Evolutionary conservation across 1,140 invertebrate genomes (phyloP).

Genomic region (Bombus pascuorum): DNA sequence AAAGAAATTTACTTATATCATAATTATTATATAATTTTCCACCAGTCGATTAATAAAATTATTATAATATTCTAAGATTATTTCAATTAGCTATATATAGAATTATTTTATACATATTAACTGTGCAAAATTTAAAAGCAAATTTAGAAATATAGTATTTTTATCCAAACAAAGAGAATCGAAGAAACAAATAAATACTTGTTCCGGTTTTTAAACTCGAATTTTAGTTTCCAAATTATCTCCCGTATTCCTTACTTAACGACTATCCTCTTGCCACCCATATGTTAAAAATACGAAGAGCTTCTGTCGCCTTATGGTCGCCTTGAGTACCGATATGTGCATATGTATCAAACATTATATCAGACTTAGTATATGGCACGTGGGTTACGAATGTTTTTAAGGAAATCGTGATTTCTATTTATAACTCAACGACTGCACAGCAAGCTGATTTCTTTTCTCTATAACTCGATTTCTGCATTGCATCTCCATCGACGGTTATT

Average conservation of each 20-base stretch:
- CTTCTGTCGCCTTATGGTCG: constrained; percentile 51
- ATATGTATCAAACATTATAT: constrained; percentile 38
- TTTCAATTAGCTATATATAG: not conserved
- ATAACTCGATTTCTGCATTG: not conserved
- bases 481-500: not conserved
- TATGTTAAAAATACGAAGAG: constrained; percentile 44
- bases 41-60: no score
- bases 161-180: not conserved
- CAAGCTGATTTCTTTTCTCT: constrained; percentile 32
- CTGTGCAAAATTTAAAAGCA: no score
- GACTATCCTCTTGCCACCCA: constrained; percentile 9
- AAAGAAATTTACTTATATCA: no score
- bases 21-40: no score
- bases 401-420: constrained; percentile 64
- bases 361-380: constrained; percentile 41
- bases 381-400: constrained; percentile 58
- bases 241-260: constrained; percentile 1
- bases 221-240: not conserved
- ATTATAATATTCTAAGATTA: not conserved
- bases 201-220: not conserved
- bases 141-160: not conserved
- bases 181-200: not conserved
- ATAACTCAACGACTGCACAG: constrained; percentile 34
- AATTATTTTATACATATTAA: not conserved
- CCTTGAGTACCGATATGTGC: constrained; percentile 31